Evolutionary conservation across 2,888 invertebrate species (phyloP).

Genomic region (Odontocerum albicorne): DNA sequence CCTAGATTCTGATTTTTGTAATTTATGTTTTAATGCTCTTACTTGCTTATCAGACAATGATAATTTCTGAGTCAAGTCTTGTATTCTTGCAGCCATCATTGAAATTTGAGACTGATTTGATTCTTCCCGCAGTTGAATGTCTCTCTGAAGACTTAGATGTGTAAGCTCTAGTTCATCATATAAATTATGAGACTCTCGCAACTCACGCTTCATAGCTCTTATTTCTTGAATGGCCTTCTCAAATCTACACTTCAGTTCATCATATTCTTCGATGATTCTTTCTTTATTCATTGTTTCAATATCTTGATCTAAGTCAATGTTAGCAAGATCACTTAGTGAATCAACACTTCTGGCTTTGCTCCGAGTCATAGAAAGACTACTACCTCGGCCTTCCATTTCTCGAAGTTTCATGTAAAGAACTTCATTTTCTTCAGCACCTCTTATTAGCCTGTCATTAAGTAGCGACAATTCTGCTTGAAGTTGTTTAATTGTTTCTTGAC

Average conservation of each 20-base stretch:
- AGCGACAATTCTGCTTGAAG: constrained; percentile 69
- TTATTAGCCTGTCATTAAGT: constrained; percentile 65
- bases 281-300: constrained; percentile 73
- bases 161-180: constrained; percentile 80
- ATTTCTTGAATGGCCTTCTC: constrained; percentile 84
- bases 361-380: constrained; percentile 55
- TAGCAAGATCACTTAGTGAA: constrained; percentile 79
- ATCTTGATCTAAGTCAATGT: constrained; percentile 75
- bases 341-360: constrained; percentile 70
- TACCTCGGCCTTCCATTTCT: constrained; percentile 66
- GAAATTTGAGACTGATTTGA: constrained; percentile 72
- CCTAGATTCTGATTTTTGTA: constrained; percentile 74
- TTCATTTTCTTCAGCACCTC: constrained; percentile 78
- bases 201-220: constrained; percentile 77
- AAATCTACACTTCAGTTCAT: constrained; percentile 74
- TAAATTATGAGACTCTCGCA: constrained; percentile 76
- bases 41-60: constrained; percentile 81
- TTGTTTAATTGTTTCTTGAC: constrained; percentile 66
- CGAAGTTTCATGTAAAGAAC: constrained; percentile 69
- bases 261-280: constrained; percentile 77
- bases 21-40: constrained; percentile 75
- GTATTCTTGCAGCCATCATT: constrained; percentile 79
- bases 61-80: constrained; percentile 81
- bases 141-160: constrained; percentile 74
- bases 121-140: constrained; percentile 65